These are phyloP conservation scores for Borostomias antarcticus DNA, from an alignment of 2,797 vertebrate species.

Conservation along the genomic window DNA sequence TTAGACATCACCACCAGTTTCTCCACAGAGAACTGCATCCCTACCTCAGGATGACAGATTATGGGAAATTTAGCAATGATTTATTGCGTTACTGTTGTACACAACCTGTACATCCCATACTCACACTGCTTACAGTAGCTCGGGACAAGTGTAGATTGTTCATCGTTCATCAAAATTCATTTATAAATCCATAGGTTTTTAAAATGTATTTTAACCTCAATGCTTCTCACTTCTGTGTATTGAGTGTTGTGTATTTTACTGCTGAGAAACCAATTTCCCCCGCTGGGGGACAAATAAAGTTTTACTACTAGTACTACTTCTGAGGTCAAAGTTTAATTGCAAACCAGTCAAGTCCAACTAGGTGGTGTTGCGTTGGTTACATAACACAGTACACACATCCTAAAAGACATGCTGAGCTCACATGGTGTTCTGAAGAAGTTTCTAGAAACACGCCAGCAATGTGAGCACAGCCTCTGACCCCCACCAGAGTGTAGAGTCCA, in stretches of 20 bases:
- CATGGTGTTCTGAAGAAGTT: not conserved
- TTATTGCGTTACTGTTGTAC: not conserved
- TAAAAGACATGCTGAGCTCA: too few species aligned
- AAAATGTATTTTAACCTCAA: not conserved
- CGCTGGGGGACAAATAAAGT: too few species aligned
- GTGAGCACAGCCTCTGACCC: slow-evolving; percentile 7
- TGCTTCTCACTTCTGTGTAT: not conserved
- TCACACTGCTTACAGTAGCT: not conserved
- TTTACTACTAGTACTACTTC: not conserved
- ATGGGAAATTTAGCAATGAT: not conserved
- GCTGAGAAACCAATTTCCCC: too few species aligned
- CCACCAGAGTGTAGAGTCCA: not conserved
- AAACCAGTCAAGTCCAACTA: not conserved
- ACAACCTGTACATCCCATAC: not conserved
- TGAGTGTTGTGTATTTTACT: too few species aligned
- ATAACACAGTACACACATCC: slow-evolving; percentile 14
- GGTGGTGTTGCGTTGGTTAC: slow-evolving; percentile 23
- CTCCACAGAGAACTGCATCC: not conserved
- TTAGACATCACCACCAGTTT: not conserved
- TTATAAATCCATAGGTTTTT: too few species aligned
- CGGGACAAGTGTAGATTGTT: not conserved
- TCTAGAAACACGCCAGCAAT: slow-evolving; percentile 20
- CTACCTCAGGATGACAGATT: not conserved
- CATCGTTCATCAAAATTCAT: too few species aligned
- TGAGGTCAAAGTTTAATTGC: slow-evolving; percentile 17